Evolutionary conservation across 2,797 vertebrate genomes (phyloP), one percentile per base, ranked within the genome.

Genomic region (Otolemur crassicaudatus): DNA sequence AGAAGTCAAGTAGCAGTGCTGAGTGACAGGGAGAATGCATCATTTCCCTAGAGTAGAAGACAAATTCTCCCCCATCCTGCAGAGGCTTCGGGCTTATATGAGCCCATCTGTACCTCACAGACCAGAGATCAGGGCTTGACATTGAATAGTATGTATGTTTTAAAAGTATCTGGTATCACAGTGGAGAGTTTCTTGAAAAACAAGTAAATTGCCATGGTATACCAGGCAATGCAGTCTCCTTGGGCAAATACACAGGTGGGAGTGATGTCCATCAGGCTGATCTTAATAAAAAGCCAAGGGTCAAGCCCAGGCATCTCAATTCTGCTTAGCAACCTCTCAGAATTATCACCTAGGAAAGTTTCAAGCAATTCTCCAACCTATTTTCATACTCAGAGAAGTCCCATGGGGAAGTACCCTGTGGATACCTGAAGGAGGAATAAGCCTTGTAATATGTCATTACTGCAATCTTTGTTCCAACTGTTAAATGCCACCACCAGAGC

Each of bases 121-220:
- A 95, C 89, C 89, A 96, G 97, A 94, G 86, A 92, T 34, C 31
- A 80, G 88, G 29, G 29, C 82, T 94, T 95, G 82, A 95, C 94
- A 90, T 14, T 25, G 17, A 96, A 91, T 93, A 88, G 94, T 90
- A 84, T 5, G 9, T 29, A 88, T 85, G 82, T 75, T 93, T 90
- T 85, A 75, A 94, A 97, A 94, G 70, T 75, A 75, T 49, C 82
- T 61, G 73, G 43, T 93, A 65, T 75, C 85, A 58, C 70, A 49
- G 77, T 37, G 34, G 63, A 56, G 7, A 65, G n/a, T 61, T 92
- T 92, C 73, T 92, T 85, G 82, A 94, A 84, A 84, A 94, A 84
- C 63, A 88, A 95, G 25, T 43, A 95, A 95, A 79, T n/a, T 25
- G 5, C n/a, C 37, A 82, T 8, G 23, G 73, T 75, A 82, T 9